Evolutionary conservation across 2,888 invertebrate species (phyloP).

Genomic region (Shargacucullia verbasci): DNA sequence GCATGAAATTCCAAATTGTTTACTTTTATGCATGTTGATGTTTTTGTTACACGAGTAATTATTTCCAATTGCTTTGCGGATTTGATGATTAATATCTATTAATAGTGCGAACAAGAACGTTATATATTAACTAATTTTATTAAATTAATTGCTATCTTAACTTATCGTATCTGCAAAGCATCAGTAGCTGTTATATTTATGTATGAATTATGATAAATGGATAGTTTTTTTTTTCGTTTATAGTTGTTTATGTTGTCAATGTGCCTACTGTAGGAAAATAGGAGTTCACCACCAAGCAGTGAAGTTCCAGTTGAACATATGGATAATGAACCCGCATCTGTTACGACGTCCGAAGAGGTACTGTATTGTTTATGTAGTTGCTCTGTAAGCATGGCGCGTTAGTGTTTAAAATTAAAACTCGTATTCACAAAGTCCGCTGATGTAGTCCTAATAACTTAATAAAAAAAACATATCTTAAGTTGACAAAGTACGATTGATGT

Average conservation of each 20-base stretch:
- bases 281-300: conserved; percentile 64
- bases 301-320: conserved; percentile 61
- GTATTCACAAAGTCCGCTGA: too few relatives aligned
- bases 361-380: conserved; percentile 47
- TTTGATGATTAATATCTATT: conserved; percentile 1
- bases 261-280: conserved; percentile 71
- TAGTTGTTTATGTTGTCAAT: conserved; percentile 68
- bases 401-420: neutral
- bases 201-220: conserved; percentile 21
- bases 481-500: too few relatives aligned
- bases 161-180: conserved; percentile 21
- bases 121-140: too few relatives aligned
- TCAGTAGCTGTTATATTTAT: conserved; percentile 18
- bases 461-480: too few relatives aligned
- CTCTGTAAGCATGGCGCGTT: conserved; percentile 22
- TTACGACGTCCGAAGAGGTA: conserved; percentile 68
- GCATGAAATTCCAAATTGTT: conserved; percentile 22
- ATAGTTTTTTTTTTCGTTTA: conserved; percentile 46
- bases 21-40: conserved; percentile 32
- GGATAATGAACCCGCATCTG: conserved; percentile 63
- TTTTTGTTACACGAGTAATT: conserved; percentile 16
- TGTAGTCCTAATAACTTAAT: too few relatives aligned
- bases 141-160: neutral
- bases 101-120: too few relatives aligned
- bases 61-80: conserved; percentile 19